Conservation (phyloP, 1,140 invertebrate species). For the Bradynema listronoti region DNA sequence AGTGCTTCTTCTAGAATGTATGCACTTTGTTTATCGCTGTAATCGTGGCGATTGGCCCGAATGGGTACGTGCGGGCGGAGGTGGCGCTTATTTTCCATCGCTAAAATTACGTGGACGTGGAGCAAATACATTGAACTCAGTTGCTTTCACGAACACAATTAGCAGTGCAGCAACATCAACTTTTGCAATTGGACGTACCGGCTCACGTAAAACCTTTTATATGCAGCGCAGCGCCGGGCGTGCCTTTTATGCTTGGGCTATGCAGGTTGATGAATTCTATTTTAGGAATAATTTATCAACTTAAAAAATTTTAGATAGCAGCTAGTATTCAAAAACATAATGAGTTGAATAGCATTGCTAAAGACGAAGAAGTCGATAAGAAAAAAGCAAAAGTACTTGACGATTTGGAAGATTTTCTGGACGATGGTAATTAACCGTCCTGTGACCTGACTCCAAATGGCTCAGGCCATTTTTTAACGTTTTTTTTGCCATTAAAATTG, state of each 20-base stretch:
- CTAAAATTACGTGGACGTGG: background rate
- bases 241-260: slow-evolving; percentile 93
- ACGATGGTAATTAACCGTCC: no score
- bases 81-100: background rate
- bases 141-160: background rate
- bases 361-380: slow-evolving; percentile 66
- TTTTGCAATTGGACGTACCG: slow-evolving; percentile 16
- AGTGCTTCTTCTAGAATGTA: slow-evolving; percentile 82
- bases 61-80: slow-evolving; percentile 77
- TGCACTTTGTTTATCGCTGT: slow-evolving; percentile 89
- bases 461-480: no score
- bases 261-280: slow-evolving; percentile 62
- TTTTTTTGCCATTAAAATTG: background rate
- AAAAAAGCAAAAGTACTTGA: slow-evolving; percentile 65
- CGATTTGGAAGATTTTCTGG: slow-evolving; percentile 94
- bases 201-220: slow-evolving; percentile 68
- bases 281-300: slow-evolving; percentile 9
- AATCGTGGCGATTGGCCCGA: slow-evolving; percentile 94
- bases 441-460: no score
- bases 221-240: slow-evolving; percentile 83
- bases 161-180: background rate
- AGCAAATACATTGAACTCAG: no score
- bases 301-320: slow-evolving; percentile 66
- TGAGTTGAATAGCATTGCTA: slow-evolving; percentile 55
- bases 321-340: slow-evolving; percentile 71